Base-by-base conservation (phyloP, 2,797 vertebrate species). In the Sebastes aleutianus region DNA sequence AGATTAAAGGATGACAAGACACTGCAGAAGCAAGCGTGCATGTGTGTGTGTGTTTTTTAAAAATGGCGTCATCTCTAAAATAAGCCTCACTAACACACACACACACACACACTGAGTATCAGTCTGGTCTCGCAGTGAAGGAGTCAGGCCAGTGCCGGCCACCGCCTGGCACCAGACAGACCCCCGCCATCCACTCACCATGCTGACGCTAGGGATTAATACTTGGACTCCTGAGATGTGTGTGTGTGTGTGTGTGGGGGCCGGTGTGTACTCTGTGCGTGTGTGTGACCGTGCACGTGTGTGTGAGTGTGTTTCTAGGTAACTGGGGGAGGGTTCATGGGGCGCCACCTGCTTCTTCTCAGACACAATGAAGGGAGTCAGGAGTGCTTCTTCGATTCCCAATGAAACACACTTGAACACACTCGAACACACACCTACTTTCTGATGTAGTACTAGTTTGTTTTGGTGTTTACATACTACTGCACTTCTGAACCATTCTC, bases 141-240 rank as follows among this genome's bases (percentile, higher is more conserved):
- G 93, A 94, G 93, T 94, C 90, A 87, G 86, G 82, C 70, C 79
- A 64, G 95, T 93, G 89, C 94, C 82, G 89, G 91, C 83, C 85
- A 88, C 91, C 63, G 91, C 92, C 93, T 91, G 93, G 94, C 91
- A 93, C 94, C 91, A 95, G 92, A 95, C 93, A 92, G 92, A 91
- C 91, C 92, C 91, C 94, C 90, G 56, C 90, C 88, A 87, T 89
- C 88, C 84, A 81, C 91, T 78, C 92, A 91, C 89, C 88, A 88
- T 93, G 94, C 94, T 95, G 94, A 95, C 91, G 88, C 89, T 91
- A 89, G 86, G 92, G 94, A 95, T 95, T 95, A 95, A 91, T 89
- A 85, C 88, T 88, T 73, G 79, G 90, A 84, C 88, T 91, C 84
- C 79, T 3, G 16, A 84, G 89, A 83, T 71, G 77, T 70, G 59